Percentiles rank a stretch among this genome's conserved stretches.
phyloP scores from a whole-genome alignment of 64 coral and sea anemone genomes.

The Montipora efflorescens region DNA sequence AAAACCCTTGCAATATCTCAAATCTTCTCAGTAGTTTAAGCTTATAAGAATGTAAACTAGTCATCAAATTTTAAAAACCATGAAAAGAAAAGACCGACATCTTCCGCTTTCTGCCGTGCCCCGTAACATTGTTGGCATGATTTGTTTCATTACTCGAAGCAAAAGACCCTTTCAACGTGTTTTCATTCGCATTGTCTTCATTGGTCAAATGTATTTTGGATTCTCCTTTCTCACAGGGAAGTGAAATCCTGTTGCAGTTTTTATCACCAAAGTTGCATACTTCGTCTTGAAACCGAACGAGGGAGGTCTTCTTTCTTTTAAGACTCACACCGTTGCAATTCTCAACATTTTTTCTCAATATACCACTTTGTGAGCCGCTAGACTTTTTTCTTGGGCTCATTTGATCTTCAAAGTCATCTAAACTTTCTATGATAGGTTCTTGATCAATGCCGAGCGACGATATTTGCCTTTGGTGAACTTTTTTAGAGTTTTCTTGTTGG shows the following conservation, averaged over 20 bases:
- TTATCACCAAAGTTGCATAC: background rate
- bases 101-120: slow-evolving; percentile 49
- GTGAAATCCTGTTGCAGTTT: background rate
- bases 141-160: background rate
- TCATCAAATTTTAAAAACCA: background rate
- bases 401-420: background rate
- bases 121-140: background rate
- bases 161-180: background rate
- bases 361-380: slow-evolving; percentile 32
- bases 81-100: slow-evolving; percentile 65
- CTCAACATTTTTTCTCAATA: slow-evolving; percentile 41
- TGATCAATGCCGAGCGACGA: slow-evolving; percentile 52
- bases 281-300: slow-evolving; percentile 31
- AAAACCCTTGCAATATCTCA: too few relatives aligned
- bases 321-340: background rate
- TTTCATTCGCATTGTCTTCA: background rate
- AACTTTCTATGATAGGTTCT: background rate
- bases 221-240: background rate
- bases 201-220: background rate
- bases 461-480: background rate
- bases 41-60: too few relatives aligned
- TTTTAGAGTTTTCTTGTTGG: background rate
- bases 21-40: too few relatives aligned
- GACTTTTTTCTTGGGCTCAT: slow-evolving; percentile 27
- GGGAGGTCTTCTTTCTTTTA: slow-evolving; percentile 30